Percentiles rank a stretch among this genome's conserved stretches.
Evolutionary conservation across 2,113 vertebrate species (phyloP).

Genomic region (Apodemus sylvaticus): DNA sequence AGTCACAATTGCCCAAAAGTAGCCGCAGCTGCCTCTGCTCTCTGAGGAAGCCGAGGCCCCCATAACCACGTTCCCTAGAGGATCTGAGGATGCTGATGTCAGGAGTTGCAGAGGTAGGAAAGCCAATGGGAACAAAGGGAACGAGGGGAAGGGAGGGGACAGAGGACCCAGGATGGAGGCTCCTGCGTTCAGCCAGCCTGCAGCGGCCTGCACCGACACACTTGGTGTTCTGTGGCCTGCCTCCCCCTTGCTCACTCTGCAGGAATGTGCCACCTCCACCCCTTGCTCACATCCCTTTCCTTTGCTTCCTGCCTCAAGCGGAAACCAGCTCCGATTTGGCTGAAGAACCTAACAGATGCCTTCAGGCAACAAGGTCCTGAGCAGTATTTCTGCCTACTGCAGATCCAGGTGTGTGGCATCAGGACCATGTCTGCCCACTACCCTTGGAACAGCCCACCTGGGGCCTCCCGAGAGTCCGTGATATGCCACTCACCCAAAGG

Average conservation of each 20-base stretch:
- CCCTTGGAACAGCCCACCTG: background rate
- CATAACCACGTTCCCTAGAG: rapidly evolving
- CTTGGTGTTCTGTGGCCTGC: background rate
- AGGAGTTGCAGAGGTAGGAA: background rate
- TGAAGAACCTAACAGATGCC: slow-evolving; percentile 58
- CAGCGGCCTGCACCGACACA: background rate
- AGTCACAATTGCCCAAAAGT: background rate
- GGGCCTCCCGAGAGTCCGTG: background rate
- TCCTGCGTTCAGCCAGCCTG: background rate
- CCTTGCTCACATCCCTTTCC: slow-evolving; percentile 83
- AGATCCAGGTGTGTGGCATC: background rate
- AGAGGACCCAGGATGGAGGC: background rate
- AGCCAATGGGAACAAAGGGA: too few relatives aligned
- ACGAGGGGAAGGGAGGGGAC: too few relatives aligned
- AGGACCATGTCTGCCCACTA: background rate
- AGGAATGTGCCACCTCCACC: slow-evolving; percentile 79
- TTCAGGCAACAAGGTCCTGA: background rate
- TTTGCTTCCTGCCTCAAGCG: slow-evolving; percentile 82
- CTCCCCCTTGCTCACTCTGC: slow-evolving; percentile 79
- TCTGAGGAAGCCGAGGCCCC: background rate
- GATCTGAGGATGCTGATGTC: background rate
- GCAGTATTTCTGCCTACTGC: background rate
- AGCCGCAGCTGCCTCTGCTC: background rate
- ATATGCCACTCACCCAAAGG: background rate
- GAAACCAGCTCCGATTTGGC: slow-evolving; percentile 81